phyloP scores from a whole-genome alignment of 1,140 invertebrate genomes.

The Heliconius congener region DNA sequence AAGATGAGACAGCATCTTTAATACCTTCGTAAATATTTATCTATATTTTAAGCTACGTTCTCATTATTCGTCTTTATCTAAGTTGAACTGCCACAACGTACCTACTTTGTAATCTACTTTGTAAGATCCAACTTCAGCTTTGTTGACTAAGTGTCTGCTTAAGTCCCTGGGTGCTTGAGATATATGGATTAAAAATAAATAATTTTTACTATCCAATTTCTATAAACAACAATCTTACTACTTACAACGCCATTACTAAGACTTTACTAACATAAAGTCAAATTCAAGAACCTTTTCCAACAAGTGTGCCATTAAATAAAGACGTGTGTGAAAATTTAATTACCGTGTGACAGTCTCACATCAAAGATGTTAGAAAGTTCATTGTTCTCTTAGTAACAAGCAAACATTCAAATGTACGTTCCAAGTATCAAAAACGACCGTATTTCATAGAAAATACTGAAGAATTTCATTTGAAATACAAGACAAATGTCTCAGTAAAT shows the following conservation, averaged over 20 bases:
- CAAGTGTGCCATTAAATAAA: not conserved
- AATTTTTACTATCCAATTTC: too few species aligned
- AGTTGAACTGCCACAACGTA: too few species aligned
- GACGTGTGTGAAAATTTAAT: slow-evolving; percentile 6
- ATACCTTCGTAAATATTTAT: too few species aligned
- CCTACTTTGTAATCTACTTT: too few species aligned
- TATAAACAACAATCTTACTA: too few species aligned
- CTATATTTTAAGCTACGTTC: too few species aligned
- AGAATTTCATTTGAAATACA: not conserved
- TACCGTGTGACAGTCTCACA: not conserved
- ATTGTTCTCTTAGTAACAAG: not conserved
- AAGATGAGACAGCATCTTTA: too few species aligned
- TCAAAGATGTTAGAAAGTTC: not conserved
- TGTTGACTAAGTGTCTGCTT: too few species aligned
- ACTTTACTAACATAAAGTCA: not conserved
- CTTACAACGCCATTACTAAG: not conserved
- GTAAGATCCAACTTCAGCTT: too few species aligned
- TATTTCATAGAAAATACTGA: not conserved
- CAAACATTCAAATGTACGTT: not conserved
- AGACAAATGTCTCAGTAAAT: slow-evolving; percentile 1
- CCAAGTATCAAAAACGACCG: not conserved
- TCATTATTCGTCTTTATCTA: too few species aligned
- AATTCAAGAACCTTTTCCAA: not conserved
- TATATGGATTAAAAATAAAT: too few species aligned
- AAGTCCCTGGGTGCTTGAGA: too few species aligned